Percentiles rank a stretch among this genome's conserved stretches.
These are phyloP conservation scores for Pteropus rufus DNA, from an alignment of 2,797 vertebrate genomes.

Conservation along the genomic window DNA sequence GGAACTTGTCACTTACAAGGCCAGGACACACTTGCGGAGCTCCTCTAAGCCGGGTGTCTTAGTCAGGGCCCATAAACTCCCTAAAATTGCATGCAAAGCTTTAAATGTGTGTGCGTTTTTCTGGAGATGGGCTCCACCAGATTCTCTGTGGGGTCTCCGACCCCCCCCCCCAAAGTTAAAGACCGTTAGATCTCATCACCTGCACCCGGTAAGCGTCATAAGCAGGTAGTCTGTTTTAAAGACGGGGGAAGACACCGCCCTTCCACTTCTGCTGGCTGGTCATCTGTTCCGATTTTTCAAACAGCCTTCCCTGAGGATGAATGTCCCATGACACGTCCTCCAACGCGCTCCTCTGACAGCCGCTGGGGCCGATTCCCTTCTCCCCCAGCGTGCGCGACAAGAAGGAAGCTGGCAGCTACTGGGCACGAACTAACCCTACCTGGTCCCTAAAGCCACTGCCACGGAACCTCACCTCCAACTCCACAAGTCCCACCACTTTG, in stretches of 20 bases:
- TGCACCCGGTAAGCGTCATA: background rate
- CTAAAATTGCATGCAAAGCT: background rate
- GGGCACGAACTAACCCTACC: too few species aligned
- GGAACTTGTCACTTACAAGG: background rate
- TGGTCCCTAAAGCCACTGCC: too few species aligned
- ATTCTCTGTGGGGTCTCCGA: background rate
- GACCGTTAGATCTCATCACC: background rate
- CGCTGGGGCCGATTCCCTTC: background rate
- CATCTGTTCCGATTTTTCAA: background rate
- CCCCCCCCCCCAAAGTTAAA: background rate
- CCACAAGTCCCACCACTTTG: background rate
- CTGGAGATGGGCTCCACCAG: background rate
- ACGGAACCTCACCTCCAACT: background rate
- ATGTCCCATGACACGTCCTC: background rate
- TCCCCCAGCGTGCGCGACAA: background rate
- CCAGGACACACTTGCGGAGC: background rate
- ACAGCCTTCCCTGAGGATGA: background rate
- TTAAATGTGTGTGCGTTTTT: background rate
- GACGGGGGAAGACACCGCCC: background rate
- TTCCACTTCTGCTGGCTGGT: background rate
- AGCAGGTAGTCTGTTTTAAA: background rate
- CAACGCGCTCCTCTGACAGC: too few species aligned
- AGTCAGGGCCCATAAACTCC: background rate
- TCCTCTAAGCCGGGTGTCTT: background rate
- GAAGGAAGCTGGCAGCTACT: background rate